A percentile compares a stretch with the other conserved stretches of the same genome.
Evolutionary conservation across 30 jellyfish, hydroid and myxozoan genomes (phyloP).

Genomic region (Hydractinia symbiolongicarpus): DNA sequence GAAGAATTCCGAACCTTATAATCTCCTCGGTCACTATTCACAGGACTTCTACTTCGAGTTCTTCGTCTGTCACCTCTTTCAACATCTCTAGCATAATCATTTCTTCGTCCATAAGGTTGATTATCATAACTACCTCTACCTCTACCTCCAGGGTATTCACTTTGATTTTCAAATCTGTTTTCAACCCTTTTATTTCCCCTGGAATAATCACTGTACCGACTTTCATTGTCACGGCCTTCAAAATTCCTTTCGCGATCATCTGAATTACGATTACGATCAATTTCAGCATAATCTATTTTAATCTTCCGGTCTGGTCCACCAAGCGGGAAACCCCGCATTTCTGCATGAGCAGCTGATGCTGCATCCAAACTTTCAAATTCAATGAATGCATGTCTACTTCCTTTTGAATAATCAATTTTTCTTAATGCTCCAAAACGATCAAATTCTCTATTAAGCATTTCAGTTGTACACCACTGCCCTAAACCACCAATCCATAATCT

Average conservation of each 20-base stretch:
- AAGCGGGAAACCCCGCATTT: constrained; percentile 94
- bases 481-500: constrained; percentile 97
- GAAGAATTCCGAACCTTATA: constrained; percentile 49
- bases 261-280: constrained; percentile 46
- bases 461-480: constrained; percentile 87
- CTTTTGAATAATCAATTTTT: constrained; percentile 68
- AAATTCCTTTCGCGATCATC: constrained; percentile 56
- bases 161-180: constrained; percentile 41
- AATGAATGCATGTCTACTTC: constrained; percentile 69
- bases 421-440: constrained; percentile 96
- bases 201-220: constrained; percentile 31
- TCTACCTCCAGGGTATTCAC: constrained; percentile 38
- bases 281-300: constrained; percentile 89
- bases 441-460: constrained; percentile 88
- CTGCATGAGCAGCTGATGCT: constrained; percentile 94
- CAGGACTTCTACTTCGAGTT: constrained; percentile 85
- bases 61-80: constrained; percentile 58
- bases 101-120: constrained; percentile 35
- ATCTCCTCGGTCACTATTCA: constrained; percentile 56
- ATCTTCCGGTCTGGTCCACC: constrained; percentile 87
- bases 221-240: constrained; percentile 51
- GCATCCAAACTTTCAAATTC: constrained; percentile 95
- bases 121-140: constrained; percentile 44
- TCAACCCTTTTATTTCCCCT: constrained; percentile 50
- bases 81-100: constrained; percentile 44